Conservation (phyloP, 2,888 invertebrate genomes). For the Pheosia tremula region DNA sequence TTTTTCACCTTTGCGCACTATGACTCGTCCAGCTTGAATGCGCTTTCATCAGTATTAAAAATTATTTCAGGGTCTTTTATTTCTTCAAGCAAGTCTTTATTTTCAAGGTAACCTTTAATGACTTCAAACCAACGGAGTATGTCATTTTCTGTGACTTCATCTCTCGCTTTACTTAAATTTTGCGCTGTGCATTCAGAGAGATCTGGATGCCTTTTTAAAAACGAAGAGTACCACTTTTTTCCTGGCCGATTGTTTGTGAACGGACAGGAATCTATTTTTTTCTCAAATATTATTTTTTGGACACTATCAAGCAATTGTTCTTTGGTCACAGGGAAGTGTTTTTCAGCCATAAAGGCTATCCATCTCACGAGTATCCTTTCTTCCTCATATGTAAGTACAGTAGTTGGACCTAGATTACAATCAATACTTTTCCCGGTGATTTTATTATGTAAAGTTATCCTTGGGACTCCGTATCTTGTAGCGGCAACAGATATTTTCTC, state of each 20-base stretch:
- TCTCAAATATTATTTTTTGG: constrained; percentile 17
- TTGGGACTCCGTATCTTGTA: constrained; percentile 21
- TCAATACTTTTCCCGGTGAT: constrained; percentile 19
- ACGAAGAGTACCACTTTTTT: constrained; percentile 46
- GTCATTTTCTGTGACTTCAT: constrained; percentile 41
- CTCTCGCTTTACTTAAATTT: constrained; percentile 44
- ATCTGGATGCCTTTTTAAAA: constrained; percentile 48
- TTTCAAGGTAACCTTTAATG: constrained; percentile 31
- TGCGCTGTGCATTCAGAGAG: constrained; percentile 37
- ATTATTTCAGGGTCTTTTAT: constrained; percentile 22
- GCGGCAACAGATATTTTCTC: constrained; percentile 16
- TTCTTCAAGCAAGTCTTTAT: constrained; percentile 14
- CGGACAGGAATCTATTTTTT: constrained; percentile 11
- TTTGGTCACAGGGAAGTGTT: constrained; percentile 50
- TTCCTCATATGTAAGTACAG: constrained; percentile 16
- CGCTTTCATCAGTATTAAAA: constrained; percentile 49
- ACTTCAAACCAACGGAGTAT: constrained; percentile 46
- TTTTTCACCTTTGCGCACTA: constrained; percentile 46
- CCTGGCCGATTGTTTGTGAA: constrained; percentile 42
- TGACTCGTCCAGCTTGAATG: constrained; percentile 50
- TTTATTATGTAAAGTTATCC: constrained; percentile 27
- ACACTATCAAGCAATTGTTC: constrained; percentile 33
- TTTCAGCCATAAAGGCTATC: constrained; percentile 35
- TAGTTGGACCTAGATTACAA: constrained; percentile 17
- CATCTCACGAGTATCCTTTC: constrained; percentile 31